These are phyloP conservation scores for Tetranychus piercei DNA, from an alignment of 2,888 invertebrate genomes.

Conservation along the genomic window DNA sequence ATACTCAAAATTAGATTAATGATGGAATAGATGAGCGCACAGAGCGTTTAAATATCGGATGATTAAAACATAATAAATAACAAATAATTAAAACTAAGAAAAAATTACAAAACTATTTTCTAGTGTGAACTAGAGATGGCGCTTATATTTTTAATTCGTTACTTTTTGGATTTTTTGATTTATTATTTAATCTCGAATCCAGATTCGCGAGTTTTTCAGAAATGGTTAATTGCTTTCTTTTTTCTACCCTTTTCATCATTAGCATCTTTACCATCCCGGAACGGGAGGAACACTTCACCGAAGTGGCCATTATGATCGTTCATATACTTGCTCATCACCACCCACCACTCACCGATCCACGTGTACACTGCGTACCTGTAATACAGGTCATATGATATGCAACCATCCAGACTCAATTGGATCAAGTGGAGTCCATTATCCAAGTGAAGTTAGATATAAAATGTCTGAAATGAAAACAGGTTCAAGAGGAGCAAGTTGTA, in stretches of 20 bases:
- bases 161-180: too few species aligned
- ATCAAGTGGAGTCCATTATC: slow-evolving; percentile 6
- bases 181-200: too few species aligned
- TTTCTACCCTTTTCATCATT: neutral
- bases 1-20: too few species aligned
- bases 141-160: too few species aligned
- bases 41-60: too few species aligned
- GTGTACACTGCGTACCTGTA: slow-evolving; percentile 9
- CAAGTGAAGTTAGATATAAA: slow-evolving; percentile 10
- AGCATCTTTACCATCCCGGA: slow-evolving; percentile 13
- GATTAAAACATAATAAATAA: too few species aligned
- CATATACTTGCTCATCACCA: slow-evolving; percentile 10
- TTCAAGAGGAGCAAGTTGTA: neutral
- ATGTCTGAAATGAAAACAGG: neutral
- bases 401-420: slow-evolving; percentile 6
- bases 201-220: neutral
- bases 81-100: too few species aligned
- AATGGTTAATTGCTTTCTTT: neutral
- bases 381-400: slow-evolving; percentile 9
- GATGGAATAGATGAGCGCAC: too few species aligned
- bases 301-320: slow-evolving; percentile 11
- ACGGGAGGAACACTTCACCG: slow-evolving; percentile 1
- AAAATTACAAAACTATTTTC: too few species aligned
- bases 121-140: too few species aligned
- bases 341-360: neutral